These are phyloP conservation scores for Lindbergichthys nudifrons DNA, from an alignment of 2,797 vertebrate species.

Conservation along the genomic window DNA sequence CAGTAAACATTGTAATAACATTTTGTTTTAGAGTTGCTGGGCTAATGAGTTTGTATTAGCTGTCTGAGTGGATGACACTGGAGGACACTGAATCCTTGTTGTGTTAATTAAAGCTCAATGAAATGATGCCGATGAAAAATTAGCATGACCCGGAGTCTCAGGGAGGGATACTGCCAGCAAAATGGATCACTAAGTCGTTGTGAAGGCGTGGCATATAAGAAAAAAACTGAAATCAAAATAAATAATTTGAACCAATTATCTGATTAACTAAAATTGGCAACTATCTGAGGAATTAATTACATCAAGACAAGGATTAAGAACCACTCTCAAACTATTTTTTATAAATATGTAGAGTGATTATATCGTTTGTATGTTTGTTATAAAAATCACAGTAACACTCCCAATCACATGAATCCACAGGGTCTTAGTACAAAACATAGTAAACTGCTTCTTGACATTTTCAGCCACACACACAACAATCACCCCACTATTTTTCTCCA, in stretches of 20 bases:
- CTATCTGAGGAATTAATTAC: constrained; percentile 42
- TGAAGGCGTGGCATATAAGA: constrained; percentile 17
- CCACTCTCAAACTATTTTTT: not conserved
- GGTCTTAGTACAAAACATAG: not conserved
- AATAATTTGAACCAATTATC: constrained; percentile 39
- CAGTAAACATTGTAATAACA: constrained; percentile 26
- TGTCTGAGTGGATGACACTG: constrained; percentile 60
- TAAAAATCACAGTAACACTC: constrained; percentile 10
- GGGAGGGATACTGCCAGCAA: constrained; percentile 38
- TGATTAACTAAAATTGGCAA: constrained; percentile 42
- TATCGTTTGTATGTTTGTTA: not conserved
- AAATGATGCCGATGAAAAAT: constrained; percentile 69
- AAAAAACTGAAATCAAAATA: constrained; percentile 30
- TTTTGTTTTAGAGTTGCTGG: constrained; percentile 42
- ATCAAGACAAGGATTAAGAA: constrained; percentile 15
- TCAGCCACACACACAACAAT: constrained; percentile 21
- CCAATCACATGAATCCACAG: constrained; percentile 14
- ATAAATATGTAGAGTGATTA: not conserved
- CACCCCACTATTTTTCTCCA: constrained; percentile 41
- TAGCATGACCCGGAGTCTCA: constrained; percentile 58
- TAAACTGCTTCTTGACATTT: constrained; percentile 45
- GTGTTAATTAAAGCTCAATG: constrained; percentile 73
- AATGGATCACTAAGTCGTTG: constrained; percentile 40
- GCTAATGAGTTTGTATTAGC: constrained; percentile 65
- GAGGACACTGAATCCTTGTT: constrained; percentile 70